Conservation (phyloP, 2,113 vertebrate genomes). For the Theropithecus gelada region DNA sequence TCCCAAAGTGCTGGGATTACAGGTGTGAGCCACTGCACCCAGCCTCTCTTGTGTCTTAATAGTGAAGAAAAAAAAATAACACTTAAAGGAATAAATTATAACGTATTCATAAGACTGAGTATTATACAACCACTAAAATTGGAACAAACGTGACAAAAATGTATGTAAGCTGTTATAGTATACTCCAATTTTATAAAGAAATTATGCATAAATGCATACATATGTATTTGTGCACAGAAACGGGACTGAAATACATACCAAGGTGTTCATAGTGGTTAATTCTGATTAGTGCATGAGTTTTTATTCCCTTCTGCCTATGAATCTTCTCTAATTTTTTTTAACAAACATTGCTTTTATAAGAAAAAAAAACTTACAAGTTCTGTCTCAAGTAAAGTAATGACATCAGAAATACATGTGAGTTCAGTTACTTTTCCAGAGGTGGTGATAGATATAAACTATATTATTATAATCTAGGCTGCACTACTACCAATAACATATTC, state of each 20-base stretch:
- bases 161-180: neutral
- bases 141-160: neutral
- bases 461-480: neutral
- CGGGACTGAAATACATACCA: neutral
- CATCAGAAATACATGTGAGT: neutral
- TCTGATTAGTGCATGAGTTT: neutral
- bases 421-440: neutral
- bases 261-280: neutral
- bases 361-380: neutral
- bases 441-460: neutral
- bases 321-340: conserved; percentile 17
- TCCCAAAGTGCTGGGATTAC: too few relatives aligned
- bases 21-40: too few relatives aligned
- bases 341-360: neutral
- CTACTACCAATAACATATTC: neutral
- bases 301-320: neutral
- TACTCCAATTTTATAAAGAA: neutral
- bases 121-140: neutral
- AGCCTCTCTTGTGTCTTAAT: neutral
- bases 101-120: neutral
- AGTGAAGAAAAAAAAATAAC: neutral
- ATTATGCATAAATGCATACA: neutral
- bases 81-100: neutral
- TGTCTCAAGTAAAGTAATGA: conserved; percentile 15
- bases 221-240: neutral